Evolutionary conservation across 2,113 vertebrate species (phyloP).

Genomic region (Corythoichthys haematopterus): DNA sequence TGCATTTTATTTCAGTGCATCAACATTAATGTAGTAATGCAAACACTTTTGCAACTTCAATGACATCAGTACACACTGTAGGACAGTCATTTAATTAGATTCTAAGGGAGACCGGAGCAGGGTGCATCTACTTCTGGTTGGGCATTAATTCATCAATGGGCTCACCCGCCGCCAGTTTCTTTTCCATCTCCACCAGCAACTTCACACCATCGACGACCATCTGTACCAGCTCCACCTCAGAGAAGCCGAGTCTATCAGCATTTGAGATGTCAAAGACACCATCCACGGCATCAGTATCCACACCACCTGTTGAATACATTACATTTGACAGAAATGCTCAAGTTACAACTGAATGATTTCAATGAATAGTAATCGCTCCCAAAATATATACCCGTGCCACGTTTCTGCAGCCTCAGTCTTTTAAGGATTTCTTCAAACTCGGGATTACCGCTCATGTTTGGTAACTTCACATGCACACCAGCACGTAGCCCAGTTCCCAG

Average conservation of each 20-base stretch:
- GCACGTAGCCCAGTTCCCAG: slow-evolving; percentile 2
- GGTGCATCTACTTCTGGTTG: neutral
- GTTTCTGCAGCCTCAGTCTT: slow-evolving; percentile 3
- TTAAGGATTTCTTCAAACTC: neutral
- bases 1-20: too few relatives aligned
- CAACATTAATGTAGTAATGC: neutral
- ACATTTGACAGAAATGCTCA: neutral
- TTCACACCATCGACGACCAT: slow-evolving; percentile 6
- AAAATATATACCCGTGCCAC: neutral
- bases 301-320: neutral
- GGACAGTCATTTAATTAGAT: neutral
- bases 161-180: neutral
- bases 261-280: slow-evolving; percentile 8
- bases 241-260: slow-evolving; percentile 3
- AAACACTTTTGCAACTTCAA: neutral
- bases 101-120: neutral
- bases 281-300: slow-evolving; percentile 4
- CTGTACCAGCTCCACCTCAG: slow-evolving; percentile 9
- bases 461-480: slow-evolving; percentile 4
- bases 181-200: slow-evolving; percentile 9
- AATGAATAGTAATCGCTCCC: neutral
- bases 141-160: slow-evolving; percentile 2
- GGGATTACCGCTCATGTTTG: neutral
- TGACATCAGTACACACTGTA: neutral
- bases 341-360: neutral